A percentile compares a stretch with the other conserved stretches of the same genome.
phyloP scores from a whole-genome alignment of 2,797 vertebrate genomes.

The Peromyscus attwateri region DNA sequence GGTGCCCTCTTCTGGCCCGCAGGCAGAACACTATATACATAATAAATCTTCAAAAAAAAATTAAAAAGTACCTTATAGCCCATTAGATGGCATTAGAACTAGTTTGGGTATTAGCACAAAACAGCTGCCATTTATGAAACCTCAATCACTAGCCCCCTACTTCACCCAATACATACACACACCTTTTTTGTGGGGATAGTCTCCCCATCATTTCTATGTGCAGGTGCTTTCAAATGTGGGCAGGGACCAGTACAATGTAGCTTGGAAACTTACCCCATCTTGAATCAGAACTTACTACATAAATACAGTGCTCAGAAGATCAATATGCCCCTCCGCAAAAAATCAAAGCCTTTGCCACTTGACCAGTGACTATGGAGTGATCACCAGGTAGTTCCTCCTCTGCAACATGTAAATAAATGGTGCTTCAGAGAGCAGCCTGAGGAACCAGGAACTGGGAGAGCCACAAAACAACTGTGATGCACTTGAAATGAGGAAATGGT shows the following conservation, averaged over 20 bases:
- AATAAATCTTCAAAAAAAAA: too few species aligned
- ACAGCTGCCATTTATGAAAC: not conserved
- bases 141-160: not conserved
- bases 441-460: not conserved
- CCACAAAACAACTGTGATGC: too few species aligned
- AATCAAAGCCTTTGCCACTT: not conserved
- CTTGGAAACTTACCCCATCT: not conserved
- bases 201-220: not conserved
- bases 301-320: not conserved
- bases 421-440: not conserved
- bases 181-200: too few species aligned
- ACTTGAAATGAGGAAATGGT: not conserved
- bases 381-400: not conserved
- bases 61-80: not conserved
- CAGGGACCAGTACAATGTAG: not conserved
- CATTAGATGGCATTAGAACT: not conserved
- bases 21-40: too few species aligned
- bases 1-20: too few species aligned
- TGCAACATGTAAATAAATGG: not conserved
- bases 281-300: slow-evolving; percentile 2
- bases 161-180: too few species aligned
- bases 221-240: not conserved
- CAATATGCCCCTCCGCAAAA: not conserved
- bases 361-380: not conserved
- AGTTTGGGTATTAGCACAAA: not conserved